Conservation (phyloP, 2,113 vertebrate species). For the Tenrec ecaudatus region DNA sequence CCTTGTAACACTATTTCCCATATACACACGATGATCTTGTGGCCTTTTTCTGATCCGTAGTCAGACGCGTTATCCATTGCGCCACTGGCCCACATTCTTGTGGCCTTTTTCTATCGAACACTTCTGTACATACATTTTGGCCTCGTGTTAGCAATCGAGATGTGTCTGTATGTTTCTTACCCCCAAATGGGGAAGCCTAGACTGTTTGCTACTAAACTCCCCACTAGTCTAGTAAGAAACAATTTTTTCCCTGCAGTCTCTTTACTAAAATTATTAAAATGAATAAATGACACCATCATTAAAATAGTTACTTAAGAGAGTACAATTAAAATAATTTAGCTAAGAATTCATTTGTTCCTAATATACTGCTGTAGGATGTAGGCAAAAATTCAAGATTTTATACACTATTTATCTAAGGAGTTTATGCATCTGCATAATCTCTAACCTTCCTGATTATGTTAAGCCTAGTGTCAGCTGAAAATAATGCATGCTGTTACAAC, state of each 20-base stretch:
- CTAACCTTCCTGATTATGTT: conserved; percentile 51
- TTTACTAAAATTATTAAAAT: conserved; percentile 34
- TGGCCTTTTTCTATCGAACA: conserved; percentile 26
- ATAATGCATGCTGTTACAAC: conserved; percentile 32
- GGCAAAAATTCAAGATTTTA: conserved; percentile 59
- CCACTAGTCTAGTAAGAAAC: neutral
- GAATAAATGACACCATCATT: neutral
- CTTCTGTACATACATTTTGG: neutral
- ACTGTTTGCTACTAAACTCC: neutral
- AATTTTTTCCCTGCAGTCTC: neutral
- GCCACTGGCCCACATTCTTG: no score
- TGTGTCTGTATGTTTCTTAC: neutral
- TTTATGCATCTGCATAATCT: conserved; percentile 62
- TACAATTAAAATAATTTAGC: conserved; percentile 55
- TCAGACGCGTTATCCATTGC: no score
- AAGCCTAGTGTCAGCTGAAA: conserved; percentile 59
- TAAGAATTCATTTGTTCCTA: conserved; percentile 60
- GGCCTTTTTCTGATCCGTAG: conserved; percentile 49
- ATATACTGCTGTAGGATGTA: neutral
- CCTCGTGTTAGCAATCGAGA: neutral
- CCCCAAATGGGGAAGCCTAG: neutral
- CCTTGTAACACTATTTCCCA: neutral
- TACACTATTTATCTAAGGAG: conserved; percentile 9
- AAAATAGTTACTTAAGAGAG: conserved; percentile 31
- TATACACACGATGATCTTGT: neutral